Evolutionary conservation across 2,888 invertebrate species (phyloP).

Genomic region (Julus scandinavius): DNA sequence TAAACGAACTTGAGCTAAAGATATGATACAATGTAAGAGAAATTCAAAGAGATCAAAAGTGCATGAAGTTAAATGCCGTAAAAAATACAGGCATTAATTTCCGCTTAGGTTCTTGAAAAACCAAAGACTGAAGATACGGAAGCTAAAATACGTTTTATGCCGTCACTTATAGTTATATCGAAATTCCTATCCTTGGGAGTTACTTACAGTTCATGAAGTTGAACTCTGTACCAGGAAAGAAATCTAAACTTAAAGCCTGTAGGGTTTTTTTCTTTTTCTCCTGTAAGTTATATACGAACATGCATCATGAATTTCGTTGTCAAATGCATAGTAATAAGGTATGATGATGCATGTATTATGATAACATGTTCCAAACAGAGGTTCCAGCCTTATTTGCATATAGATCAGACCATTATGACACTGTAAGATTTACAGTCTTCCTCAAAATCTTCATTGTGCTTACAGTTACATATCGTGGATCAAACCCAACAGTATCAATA

Average conservation of each 20-base stretch:
- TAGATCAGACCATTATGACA: not conserved
- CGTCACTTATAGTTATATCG: not conserved
- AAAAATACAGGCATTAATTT: slow-evolving; percentile 41
- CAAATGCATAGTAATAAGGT: not conserved
- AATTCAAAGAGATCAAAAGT: slow-evolving; percentile 20
- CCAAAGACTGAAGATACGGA: not conserved
- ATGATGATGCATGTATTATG: not conserved
- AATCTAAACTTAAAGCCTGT: not conserved
- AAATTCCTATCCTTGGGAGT: not conserved
- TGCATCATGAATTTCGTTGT: not conserved
- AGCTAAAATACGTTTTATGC: slow-evolving; percentile 2
- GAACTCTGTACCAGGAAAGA: not conserved
- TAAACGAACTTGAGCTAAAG: not conserved
- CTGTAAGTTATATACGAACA: not conserved
- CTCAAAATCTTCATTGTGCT: no score
- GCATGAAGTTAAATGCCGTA: not conserved
- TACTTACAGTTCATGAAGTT: not conserved
- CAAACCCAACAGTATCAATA: no score
- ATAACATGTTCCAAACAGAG: not conserved
- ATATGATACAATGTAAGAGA: not conserved
- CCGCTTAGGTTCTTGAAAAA: not conserved
- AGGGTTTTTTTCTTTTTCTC: not conserved
- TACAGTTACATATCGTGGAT: no score
- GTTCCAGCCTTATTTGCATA: not conserved
- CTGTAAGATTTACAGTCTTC: not conserved